Conservation (phyloP, 2,888 invertebrate genomes). For the Chrysolina americana region DNA sequence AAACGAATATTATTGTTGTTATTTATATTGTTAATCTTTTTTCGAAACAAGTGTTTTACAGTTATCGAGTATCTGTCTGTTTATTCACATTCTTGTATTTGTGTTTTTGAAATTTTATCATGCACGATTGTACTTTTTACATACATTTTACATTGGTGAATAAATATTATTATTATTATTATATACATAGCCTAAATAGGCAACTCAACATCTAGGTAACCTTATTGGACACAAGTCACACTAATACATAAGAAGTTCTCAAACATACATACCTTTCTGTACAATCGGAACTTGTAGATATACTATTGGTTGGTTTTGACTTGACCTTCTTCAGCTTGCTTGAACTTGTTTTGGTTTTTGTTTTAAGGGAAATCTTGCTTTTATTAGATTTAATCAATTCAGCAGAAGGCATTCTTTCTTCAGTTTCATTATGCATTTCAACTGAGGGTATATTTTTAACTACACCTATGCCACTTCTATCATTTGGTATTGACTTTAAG, state of each 20-base stretch:
- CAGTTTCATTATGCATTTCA: background rate
- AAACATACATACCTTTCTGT: constrained; percentile 37
- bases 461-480: background rate
- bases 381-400: constrained; percentile 44
- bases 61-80: no score
- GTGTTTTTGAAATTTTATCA: no score
- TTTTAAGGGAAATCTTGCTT: constrained; percentile 53
- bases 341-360: constrained; percentile 42
- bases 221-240: background rate
- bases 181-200: no score
- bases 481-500: constrained; percentile 15
- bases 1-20: no score
- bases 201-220: no score
- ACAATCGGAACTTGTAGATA: constrained; percentile 26
- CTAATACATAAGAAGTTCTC: background rate
- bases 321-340: constrained; percentile 47
- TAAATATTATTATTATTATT: no score
- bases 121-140: no score
- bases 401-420: constrained; percentile 22
- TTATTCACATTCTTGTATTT: no score
- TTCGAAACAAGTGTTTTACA: no score
- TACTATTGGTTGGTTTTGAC: constrained; percentile 30
- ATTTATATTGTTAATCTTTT: no score
- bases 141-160: no score
- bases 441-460: background rate